Evolutionary conservation across 2,113 vertebrate species (phyloP).

Genomic region (Antechinus flavipes): DNA sequence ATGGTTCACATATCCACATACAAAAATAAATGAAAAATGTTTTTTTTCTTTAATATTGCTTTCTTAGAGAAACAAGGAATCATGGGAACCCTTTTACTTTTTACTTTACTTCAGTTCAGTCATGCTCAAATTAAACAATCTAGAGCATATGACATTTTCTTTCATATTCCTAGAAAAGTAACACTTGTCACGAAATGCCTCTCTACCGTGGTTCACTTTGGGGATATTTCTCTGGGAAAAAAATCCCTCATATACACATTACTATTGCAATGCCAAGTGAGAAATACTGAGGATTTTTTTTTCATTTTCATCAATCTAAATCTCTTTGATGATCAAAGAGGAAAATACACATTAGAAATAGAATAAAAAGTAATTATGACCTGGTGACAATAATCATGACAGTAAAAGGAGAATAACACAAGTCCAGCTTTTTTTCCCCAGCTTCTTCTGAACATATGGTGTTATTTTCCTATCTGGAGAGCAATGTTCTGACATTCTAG

Average conservation of each 20-base stretch:
- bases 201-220: constrained; percentile 37
- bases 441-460: constrained; percentile 7
- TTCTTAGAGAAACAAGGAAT: constrained; percentile 16
- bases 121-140: constrained; percentile 24
- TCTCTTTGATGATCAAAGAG: constrained; percentile 38
- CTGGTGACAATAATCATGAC: not conserved
- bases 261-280: not conserved
- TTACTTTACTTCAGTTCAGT: constrained; percentile 19
- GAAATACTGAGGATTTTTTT: constrained; percentile 8
- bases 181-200: constrained; percentile 29
- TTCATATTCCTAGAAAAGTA: constrained; percentile 45
- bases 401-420: constrained; percentile 34
- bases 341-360: constrained; percentile 11
- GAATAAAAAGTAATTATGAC: constrained; percentile 27
- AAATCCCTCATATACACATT: constrained; percentile 17
- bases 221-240: constrained; percentile 10
- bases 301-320: constrained; percentile 33
- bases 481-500: not conserved
- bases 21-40: constrained; percentile 21
- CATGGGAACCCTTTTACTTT: not conserved
- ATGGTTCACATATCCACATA: not conserved
- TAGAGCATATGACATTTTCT: constrained; percentile 29
- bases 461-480: constrained; percentile 48
- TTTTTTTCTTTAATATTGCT: constrained; percentile 6
- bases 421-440: constrained; percentile 4